Percentiles rank a stretch among this genome's conserved stretches.
phyloP scores from a whole-genome alignment of 2,113 vertebrate genomes.

The Prionailurus viverrinus region DNA sequence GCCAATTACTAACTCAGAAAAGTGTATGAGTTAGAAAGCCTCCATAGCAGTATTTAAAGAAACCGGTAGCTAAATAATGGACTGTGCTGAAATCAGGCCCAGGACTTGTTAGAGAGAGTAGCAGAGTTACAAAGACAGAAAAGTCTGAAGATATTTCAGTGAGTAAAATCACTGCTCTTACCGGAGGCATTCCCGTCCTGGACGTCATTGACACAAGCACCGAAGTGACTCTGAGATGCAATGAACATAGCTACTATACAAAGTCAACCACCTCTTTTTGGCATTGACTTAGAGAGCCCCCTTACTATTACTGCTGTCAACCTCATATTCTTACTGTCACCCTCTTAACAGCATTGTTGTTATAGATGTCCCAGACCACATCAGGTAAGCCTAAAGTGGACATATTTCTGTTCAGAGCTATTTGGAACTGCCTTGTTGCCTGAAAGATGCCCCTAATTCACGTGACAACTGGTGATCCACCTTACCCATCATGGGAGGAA shows the following conservation, averaged over 20 bases:
- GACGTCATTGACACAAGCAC: background rate
- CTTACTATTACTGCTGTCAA: background rate
- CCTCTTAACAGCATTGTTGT: background rate
- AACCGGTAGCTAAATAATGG: background rate
- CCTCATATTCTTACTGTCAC: background rate
- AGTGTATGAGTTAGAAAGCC: background rate
- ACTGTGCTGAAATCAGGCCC: background rate
- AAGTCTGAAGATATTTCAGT: background rate
- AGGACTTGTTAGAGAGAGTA: background rate
- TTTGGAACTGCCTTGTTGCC: background rate
- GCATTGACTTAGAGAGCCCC: background rate
- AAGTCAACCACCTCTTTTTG: background rate
- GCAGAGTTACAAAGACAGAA: background rate
- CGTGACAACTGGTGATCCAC: background rate
- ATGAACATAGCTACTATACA: background rate
- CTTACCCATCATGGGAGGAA: background rate
- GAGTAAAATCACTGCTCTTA: background rate
- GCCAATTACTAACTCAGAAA: background rate
- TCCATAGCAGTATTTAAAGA: background rate
- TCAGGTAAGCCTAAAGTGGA: background rate
- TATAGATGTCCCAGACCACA: background rate
- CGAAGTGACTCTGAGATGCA: background rate
- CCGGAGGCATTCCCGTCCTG: background rate
- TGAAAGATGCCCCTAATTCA: background rate
- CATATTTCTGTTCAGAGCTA: background rate